phyloP scores from a whole-genome alignment of 2,797 vertebrate genomes.

The Neosalanx taihuensis region DNA sequence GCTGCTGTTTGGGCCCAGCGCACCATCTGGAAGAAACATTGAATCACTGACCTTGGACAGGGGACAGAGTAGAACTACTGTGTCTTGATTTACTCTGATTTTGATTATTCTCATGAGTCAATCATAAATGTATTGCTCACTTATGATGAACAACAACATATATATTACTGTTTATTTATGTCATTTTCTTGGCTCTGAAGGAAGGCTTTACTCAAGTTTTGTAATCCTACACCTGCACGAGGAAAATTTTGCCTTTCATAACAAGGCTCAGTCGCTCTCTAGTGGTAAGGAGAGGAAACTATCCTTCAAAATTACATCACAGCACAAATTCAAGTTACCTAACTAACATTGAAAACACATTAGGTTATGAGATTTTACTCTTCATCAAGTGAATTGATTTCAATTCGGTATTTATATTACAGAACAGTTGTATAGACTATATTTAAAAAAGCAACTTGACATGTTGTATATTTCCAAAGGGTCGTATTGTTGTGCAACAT shows the following conservation, averaged over 20 bases:
- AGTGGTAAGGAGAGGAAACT: neutral
- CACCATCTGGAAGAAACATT: slow-evolving; percentile 50
- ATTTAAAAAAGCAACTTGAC: too few species aligned
- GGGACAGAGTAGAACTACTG: too few species aligned
- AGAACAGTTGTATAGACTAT: slow-evolving; percentile 20
- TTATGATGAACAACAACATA: too few species aligned
- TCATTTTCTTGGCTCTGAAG: too few species aligned
- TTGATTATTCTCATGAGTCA: too few species aligned
- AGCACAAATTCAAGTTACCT: slow-evolving; percentile 41
- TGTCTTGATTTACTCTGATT: too few species aligned
- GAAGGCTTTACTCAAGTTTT: too few species aligned
- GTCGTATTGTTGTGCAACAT: too few species aligned
- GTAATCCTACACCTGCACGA: neutral
- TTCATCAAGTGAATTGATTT: neutral
- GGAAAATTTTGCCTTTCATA: neutral
- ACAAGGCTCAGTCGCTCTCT: neutral
- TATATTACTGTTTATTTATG: too few species aligned
- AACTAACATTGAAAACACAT: slow-evolving; percentile 48
- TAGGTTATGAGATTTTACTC: neutral
- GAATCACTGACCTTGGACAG: too few species aligned
- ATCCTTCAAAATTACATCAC: neutral
- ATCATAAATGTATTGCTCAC: too few species aligned
- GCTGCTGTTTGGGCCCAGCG: slow-evolving; percentile 77
- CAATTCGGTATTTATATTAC: slow-evolving; percentile 32
- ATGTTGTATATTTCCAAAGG: too few species aligned